phyloP scores from a whole-genome alignment of 1,140 invertebrate species.

The Drosophila orosa region DNA sequence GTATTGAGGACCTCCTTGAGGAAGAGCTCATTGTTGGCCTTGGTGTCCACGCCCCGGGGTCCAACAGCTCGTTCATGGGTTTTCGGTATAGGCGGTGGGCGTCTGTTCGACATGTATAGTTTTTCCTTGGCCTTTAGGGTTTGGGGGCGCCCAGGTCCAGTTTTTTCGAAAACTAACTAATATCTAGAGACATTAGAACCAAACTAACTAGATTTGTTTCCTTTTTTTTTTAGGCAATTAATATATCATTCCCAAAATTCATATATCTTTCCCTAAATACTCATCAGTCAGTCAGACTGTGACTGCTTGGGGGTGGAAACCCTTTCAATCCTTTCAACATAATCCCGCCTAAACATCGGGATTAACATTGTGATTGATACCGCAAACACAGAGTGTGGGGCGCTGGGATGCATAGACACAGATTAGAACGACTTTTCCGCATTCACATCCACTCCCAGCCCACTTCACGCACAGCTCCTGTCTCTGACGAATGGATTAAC shows the following conservation, averaged over 20 bases:
- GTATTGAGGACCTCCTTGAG: slow-evolving; percentile 47
- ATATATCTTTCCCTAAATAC: neutral
- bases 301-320: slow-evolving; percentile 9
- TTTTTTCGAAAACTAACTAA: slow-evolving; percentile 6
- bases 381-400: slow-evolving; percentile 23
- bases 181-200: slow-evolving; percentile 1
- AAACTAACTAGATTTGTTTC: neutral
- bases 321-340: slow-evolving; percentile 20
- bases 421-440: slow-evolving; percentile 45
- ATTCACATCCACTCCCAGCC: neutral
- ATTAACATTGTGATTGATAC: slow-evolving; percentile 75
- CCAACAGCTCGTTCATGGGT: slow-evolving; percentile 57
- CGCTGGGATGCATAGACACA: slow-evolving; percentile 31
- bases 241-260: neutral
- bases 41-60: slow-evolving; percentile 61
- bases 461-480: slow-evolving; percentile 28
- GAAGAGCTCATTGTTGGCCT: slow-evolving; percentile 66
- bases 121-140: neutral
- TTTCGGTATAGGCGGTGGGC: slow-evolving; percentile 47
- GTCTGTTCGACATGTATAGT: slow-evolving; percentile 35
- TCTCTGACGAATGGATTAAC: slow-evolving; percentile 69
- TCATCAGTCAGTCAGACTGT: slow-evolving; percentile 13
- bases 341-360: slow-evolving; percentile 26
- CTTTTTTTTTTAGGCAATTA: neutral
- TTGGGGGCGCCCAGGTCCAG: slow-evolving; percentile 22